Conservation (phyloP, 2,888 invertebrate species). For the Meliscaeva auricollis region DNA sequence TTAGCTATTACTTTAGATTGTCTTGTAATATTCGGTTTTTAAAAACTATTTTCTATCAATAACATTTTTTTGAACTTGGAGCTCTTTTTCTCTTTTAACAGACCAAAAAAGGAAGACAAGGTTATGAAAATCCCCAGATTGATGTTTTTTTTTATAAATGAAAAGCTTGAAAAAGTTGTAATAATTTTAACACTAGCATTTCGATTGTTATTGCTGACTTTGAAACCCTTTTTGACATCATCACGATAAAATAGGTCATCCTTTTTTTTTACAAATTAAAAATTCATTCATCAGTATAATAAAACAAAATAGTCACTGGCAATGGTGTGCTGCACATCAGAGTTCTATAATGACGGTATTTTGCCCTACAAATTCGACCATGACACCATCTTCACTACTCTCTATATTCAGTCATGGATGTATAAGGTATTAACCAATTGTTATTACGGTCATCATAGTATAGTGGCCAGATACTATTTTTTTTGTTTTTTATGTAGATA, state of each 20-base stretch:
- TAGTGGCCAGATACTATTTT: slow-evolving; percentile 36
- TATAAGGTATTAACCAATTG: slow-evolving; percentile 32
- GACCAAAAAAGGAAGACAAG: too few species aligned
- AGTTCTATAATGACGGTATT: slow-evolving; percentile 1
- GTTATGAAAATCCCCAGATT: too few species aligned
- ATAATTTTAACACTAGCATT: background rate
- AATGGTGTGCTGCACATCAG: background rate
- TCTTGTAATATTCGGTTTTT: too few species aligned
- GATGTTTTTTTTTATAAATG: too few species aligned
- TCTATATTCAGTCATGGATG: slow-evolving; percentile 7
- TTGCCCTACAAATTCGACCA: slow-evolving; percentile 17
- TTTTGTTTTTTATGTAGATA: slow-evolving; percentile 33
- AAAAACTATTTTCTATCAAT: too few species aligned
- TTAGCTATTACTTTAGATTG: too few species aligned
- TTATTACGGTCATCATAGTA: slow-evolving; percentile 40
- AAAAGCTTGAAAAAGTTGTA: too few species aligned
- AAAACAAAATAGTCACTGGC: slow-evolving; percentile 16
- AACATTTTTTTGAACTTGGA: too few species aligned
- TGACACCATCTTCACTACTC: slow-evolving; percentile 10
- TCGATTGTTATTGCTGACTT: slow-evolving; percentile 1
- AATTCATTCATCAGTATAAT: slow-evolving; percentile 9
- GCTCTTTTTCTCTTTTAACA: too few species aligned
- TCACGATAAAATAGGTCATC: slow-evolving; percentile 1
- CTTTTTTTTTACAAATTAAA: slow-evolving; percentile 2
- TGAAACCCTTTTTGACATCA: slow-evolving; percentile 4